Evolutionary conservation across 2,797 vertebrate genomes (phyloP), one percentile per base, ranked within the genome.

Genomic region (Percopsis omiscomaycus): DNA sequence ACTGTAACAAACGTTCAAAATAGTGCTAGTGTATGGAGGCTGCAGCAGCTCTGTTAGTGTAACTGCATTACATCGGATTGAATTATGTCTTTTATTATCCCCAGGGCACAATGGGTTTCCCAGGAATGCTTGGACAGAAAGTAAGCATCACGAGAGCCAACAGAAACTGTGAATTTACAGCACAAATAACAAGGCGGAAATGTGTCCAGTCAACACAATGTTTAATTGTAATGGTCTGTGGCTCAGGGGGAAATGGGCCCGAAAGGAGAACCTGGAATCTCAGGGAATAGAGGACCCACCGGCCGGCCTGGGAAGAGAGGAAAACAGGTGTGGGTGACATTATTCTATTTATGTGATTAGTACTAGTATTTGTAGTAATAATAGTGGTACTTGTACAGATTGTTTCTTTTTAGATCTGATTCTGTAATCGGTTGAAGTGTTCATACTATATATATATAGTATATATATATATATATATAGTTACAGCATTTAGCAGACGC

Each of bases 41-140:
- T 37, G 37, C 37, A 37, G 37, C 6, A 9, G 3, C 14, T 54
- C 0, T 32, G 14, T 71, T 37, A 45, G 51, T 44, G 5, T 16
- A 55, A 3, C 49, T 50, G 12, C 29, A 45, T n/a, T 27, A 15
- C 5, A 10, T 12, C 47, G 13, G n/a, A 1, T 27, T 72, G 30
- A 71, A 69, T 3, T 57, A n/a, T 28, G 27, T 11, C 5, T 2
- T 9, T 78, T 1, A 71, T 62, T 49, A 30, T 71, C 44, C 44
- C 13, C 82, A 99, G 97, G 98, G 98, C 59, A 90, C 87, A 66
- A 95, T 94, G 80, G 97, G 97, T 60, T 93, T 96, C 73, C 94
- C 97, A 71, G 98, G 98, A 86, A 99, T 99, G 96, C 90, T 99
- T 74, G 98, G 98, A 72, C 96, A 98, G 83, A 98, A 98, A 88